Evolutionary conservation across 2,888 invertebrate genomes (phyloP), one percentile per base, ranked within the genome.

Genomic region (Cerastis leucographa): DNA sequence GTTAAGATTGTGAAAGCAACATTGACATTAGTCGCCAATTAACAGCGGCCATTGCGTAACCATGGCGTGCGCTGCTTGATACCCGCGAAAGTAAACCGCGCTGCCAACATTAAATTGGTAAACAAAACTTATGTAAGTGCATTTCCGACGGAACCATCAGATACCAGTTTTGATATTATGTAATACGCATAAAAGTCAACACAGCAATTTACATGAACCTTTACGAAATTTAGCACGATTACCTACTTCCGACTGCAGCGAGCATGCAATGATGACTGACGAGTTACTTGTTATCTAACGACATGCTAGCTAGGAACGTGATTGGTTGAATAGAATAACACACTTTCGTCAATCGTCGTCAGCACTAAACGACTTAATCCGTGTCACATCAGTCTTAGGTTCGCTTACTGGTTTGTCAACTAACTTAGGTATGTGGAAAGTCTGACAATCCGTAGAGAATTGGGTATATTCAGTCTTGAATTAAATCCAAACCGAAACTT

Each of bases 11-110:
- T 95, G 96, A 96, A 96, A 96, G 95, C 91, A 95, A 94, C 95
- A 95, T 95, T 95, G 96, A 95, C 95, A 95, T 96, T 95, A 95
- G 93, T 89, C 88, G 89, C 89, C 93, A 94, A 95, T 95, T 95
- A 95, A 91, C 89, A 91, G 83, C 84, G 84, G 85, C 74, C 81
- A 91, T 96, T 96, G 91, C 93, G 93, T 89, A 96, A 95, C 88
- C 78, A 89, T 90, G 87, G 89, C 87, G 76, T 81, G 88, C 86
- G 73, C 81, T 81, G 88, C 86, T 72, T 81, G 86, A 82, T 90
- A 76, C 71, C 85, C 85, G 95, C 93, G 95, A 95, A 96, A 96
- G 95, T 93, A 91, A 92, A 93, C 88, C 89, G 89, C 89, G 83
- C 87, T 89, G 88, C 88, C 77, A 81, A 81, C 89, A 85, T 78